These are phyloP conservation scores for Callithrix jacchus DNA, from an alignment of 2,113 vertebrate species.

Conservation along the genomic window DNA sequence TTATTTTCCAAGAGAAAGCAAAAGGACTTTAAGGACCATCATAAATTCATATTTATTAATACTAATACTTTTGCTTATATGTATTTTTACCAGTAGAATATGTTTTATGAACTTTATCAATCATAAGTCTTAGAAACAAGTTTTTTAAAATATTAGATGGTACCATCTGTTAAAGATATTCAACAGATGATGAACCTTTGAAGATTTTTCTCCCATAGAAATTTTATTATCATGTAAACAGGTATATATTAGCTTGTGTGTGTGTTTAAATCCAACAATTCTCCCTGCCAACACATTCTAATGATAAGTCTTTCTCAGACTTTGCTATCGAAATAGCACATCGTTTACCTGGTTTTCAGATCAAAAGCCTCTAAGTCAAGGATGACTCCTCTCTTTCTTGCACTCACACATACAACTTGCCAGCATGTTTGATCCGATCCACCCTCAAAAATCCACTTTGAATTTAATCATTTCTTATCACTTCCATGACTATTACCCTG, in stretches of 20 bases:
- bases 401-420: background rate
- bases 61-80: background rate
- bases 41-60: background rate
- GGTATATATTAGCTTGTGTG: background rate
- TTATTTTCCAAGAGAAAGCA: constrained; percentile 12
- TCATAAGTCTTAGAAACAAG: constrained; percentile 12
- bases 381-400: background rate
- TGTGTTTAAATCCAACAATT: background rate
- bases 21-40: background rate
- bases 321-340: background rate
- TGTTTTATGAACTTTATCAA: constrained; percentile 3
- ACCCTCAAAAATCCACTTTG: background rate
- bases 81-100: background rate
- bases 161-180: constrained; percentile 17
- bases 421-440: background rate
- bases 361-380: background rate
- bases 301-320: background rate
- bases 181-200: background rate
- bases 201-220: constrained; percentile 1
- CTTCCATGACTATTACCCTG: background rate
- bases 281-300: background rate
- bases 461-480: background rate
- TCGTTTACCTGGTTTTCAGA: background rate
- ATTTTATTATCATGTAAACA: background rate
- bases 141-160: background rate